Base-by-base conservation (phyloP, 2,888 invertebrate species). In the Chrysolina haemoptera region DNA sequence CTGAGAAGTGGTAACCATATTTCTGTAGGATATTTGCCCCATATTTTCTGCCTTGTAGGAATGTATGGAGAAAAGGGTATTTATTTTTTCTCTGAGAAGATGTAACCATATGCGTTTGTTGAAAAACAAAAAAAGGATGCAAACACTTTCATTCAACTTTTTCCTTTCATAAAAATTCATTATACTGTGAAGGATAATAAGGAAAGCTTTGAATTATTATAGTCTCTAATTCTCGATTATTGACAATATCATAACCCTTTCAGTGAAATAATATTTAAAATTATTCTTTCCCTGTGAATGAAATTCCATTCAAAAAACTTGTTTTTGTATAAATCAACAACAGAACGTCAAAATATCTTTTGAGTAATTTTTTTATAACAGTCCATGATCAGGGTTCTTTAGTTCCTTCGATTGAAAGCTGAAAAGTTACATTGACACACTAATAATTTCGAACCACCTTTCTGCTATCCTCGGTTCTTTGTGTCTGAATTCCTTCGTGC, bases 361-460 rank as follows among this genome's bases (percentile, higher is more conserved):
- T 53, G 20, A 53, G 11, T 18, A 1, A 11, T 11, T 48, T 16
- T 11, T 53, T 18, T 9, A 12, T 18, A 5, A 12, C 12, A 22
- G 0, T 20, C 10, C 20, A 9, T 20, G 11, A 0, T 12, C 10
- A 53, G 50, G 18, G 18, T 46, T 41, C 27, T 18, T 35, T 8
- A 65, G 35, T 35, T 59, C 59, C 9, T 59, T n/a, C 10, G 12
- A 66, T 50, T 50, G 50, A 35, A 50, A 50, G 65, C 12, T 35
- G 41, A 35, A 63, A 63, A 63, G 2, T 53, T 20, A 20, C n/a
- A 10, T 66, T 50, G 48, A 50, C 11, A 48, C 48, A 40, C 67
- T 53, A 50, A 35, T 35, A 35, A 67, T 53, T 50, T 67, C 14
- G 27, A 40, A 18, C 8, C 67, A 67, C 67, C 67, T 67, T 67